Evolutionary conservation across 1,140 invertebrate genomes (phyloP), one percentile per base, ranked within the genome.

Genomic region (Euwallacea similis): DNA sequence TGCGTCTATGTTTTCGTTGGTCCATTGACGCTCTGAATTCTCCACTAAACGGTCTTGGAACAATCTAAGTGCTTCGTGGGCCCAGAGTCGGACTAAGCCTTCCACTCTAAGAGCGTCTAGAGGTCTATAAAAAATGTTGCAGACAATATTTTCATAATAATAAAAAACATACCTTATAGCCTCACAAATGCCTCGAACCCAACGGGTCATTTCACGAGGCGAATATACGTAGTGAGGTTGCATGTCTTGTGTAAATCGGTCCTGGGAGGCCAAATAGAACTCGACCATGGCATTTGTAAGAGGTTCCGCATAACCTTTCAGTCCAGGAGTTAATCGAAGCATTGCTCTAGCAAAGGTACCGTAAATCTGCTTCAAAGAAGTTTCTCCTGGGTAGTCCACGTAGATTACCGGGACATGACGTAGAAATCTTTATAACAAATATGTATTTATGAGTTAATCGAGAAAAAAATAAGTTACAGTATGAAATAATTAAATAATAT

Each of bases 211-310:
- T 85, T 99, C 98, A 82, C 98, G 88, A n/a, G 98, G 98, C 71
- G 96, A 98, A 84, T 99, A 99, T 0, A 99, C 96, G 81, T 99
- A 99, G 83, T 99, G 98, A 0, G 98, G 98, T 82, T 99, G 98
- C 95, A 99, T 99, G 82, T 99, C 98, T 85, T 99, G 97, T 0
- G 98, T 99, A 81, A 99, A 99, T 61, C 91, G 87, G 82, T 99
- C 97, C 86, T 99, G 98, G 9, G 97, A 98, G 8, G 91, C 88
- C 2, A 99, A 85, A 84, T 99, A 99, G 79, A 99, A 97, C 79
- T 98, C 96, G 0, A 99, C 98, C 98, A 99, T 99, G 3, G 98
- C 97, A 80, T 95, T 95, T 0, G 98, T 99, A 11, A 99, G 84
- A 0, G 97, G 93, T 79, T 99, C 98, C 2, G 98, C 94, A 81